These are phyloP conservation scores for Collichthys lucidus DNA, from an alignment of 2,113 vertebrate genomes.

Conservation along the genomic window DNA sequence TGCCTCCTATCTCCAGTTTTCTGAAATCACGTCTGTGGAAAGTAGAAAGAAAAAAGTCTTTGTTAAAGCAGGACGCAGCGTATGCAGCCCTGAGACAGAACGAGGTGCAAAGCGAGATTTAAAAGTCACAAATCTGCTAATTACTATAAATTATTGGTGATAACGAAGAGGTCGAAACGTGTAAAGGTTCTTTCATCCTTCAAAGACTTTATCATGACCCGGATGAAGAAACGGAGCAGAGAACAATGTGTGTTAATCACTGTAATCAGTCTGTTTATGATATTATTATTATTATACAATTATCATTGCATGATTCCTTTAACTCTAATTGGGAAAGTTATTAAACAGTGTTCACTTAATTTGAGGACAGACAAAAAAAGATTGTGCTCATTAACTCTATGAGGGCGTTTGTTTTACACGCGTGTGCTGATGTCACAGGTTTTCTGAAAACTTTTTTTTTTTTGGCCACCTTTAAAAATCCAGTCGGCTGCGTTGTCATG, in stretches of 20 bases:
- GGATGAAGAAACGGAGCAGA: neutral
- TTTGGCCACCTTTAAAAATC: neutral
- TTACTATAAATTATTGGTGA: neutral
- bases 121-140: neutral
- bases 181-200: neutral
- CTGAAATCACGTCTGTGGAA: too few species aligned
- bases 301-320: conserved; percentile 1
- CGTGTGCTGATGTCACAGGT: neutral
- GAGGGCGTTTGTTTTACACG: neutral
- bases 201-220: neutral
- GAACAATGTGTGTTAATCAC: conserved; percentile 5
- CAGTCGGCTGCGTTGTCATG: neutral
- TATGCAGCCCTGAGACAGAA: neutral
- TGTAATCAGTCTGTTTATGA: neutral
- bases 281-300: conserved; percentile 15
- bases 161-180: neutral
- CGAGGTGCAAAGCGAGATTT: too few species aligned
- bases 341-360: conserved; percentile 25
- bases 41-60: too few species aligned
- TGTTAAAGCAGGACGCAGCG: neutral
- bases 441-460: neutral
- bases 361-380: neutral
- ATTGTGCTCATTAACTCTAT: conserved; percentile 43
- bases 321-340: conserved; percentile 22
- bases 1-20: too few species aligned